phyloP scores from a whole-genome alignment of 1,140 invertebrate genomes.

The Zaprionus camerounensis region DNA sequence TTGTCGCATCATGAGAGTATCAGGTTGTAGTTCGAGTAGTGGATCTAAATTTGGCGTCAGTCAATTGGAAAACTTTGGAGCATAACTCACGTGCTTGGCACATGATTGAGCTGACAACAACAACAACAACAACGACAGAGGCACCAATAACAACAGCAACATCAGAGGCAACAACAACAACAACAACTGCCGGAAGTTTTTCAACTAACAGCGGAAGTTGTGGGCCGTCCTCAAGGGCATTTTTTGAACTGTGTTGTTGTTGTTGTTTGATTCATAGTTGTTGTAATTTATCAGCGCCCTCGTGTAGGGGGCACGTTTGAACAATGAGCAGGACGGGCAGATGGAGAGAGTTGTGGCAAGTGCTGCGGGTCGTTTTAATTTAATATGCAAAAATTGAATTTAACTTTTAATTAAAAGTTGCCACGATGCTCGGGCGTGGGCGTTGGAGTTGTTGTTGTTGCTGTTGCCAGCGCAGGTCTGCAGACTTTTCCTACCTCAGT shows the following conservation, averaged over 20 bases:
- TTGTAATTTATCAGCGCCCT: slow-evolving; percentile 46
- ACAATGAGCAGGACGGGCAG: not conserved
- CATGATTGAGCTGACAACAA: slow-evolving; percentile 37
- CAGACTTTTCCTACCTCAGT: slow-evolving; percentile 28
- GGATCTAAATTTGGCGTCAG: slow-evolving; percentile 61
- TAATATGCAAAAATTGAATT: slow-evolving; percentile 80
- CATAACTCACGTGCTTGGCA: slow-evolving; percentile 70
- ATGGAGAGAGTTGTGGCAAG: slow-evolving; percentile 17
- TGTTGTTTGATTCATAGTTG: slow-evolving; percentile 2
- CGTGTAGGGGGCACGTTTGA: slow-evolving; percentile 13
- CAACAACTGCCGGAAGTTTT: slow-evolving; percentile 66
- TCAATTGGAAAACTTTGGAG: slow-evolving; percentile 61
- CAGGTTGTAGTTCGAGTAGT: slow-evolving; percentile 7
- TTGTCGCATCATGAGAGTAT: slow-evolving; percentile 1
- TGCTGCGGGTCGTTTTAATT: slow-evolving; percentile 55
- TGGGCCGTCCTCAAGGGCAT: slow-evolving; percentile 71
- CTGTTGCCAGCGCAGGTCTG: not conserved
- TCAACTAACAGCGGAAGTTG: slow-evolving; percentile 65
- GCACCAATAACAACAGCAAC: slow-evolving; percentile 22
- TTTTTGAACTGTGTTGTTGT: not conserved
- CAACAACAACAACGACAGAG: slow-evolving; percentile 3
- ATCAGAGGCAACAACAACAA: slow-evolving; percentile 8
- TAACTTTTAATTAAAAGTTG: slow-evolving; percentile 78
- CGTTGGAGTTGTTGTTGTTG: not conserved
- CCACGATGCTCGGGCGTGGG: slow-evolving; percentile 39